These are phyloP conservation scores for Pollenia amentaria DNA, from an alignment of 2,888 invertebrate species.

Conservation along the genomic window DNA sequence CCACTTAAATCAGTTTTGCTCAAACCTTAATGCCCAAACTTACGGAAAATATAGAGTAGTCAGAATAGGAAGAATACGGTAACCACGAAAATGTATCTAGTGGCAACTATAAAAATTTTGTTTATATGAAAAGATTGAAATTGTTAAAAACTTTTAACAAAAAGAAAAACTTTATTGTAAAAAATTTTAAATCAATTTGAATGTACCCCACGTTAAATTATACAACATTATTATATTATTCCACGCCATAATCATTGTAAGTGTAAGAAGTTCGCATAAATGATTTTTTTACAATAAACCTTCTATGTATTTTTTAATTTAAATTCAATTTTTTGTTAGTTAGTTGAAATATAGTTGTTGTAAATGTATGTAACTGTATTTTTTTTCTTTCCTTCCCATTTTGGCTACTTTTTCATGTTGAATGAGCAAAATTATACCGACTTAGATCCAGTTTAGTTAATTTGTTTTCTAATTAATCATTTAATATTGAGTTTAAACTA, in stretches of 20 bases:
- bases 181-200: neutral
- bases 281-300: conserved; percentile 22
- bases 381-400: neutral
- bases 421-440: conserved; percentile 11
- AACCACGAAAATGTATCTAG: too few species aligned
- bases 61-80: too few species aligned
- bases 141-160: too few species aligned
- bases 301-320: conserved; percentile 64
- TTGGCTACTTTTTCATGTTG: conserved; percentile 19
- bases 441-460: conserved; percentile 71
- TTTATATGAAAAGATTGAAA: too few species aligned
- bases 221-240: conserved; percentile 27
- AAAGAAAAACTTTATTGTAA: neutral
- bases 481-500: conserved; percentile 22
- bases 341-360: conserved; percentile 68
- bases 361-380: conserved; percentile 34
- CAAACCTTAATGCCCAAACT: too few species aligned
- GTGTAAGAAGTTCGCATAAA: conserved; percentile 47
- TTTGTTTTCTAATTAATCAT: conserved; percentile 73
- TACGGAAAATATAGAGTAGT: too few species aligned
- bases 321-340: conserved; percentile 69
- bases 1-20: too few species aligned
- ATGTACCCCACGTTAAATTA: conserved; percentile 21
- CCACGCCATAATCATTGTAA: conserved; percentile 39
- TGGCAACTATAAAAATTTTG: too few species aligned